phyloP scores from a whole-genome alignment of 2,888 invertebrate species.

The Ormia ochracea region DNA sequence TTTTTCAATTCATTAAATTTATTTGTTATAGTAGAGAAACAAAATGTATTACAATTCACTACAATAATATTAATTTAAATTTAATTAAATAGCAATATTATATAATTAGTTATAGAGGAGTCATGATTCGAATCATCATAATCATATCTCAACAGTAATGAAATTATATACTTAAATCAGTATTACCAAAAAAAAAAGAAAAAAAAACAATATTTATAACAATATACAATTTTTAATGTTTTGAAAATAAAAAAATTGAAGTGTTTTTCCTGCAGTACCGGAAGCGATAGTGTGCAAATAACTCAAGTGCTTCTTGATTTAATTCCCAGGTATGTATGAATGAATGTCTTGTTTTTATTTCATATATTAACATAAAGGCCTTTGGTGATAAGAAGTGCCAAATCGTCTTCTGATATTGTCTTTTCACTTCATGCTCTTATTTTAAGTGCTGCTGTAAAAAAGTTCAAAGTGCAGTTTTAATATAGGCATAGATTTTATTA shows the following conservation, averaged over 20 bases:
- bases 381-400: too few relatives aligned
- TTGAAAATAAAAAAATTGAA: neutral
- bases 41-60: neutral
- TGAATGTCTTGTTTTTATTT: too few relatives aligned
- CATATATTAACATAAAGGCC: too few relatives aligned
- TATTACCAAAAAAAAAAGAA: constrained; percentile 12
- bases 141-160: constrained; percentile 17
- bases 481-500: too few relatives aligned
- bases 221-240: neutral
- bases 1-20: constrained; percentile 23
- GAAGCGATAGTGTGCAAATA: too few relatives aligned
- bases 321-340: neutral
- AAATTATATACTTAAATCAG: constrained; percentile 10
- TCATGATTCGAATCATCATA: constrained; percentile 10
- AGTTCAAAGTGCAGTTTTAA: too few relatives aligned
- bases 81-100: constrained; percentile 1
- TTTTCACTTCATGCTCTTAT: too few relatives aligned
- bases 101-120: constrained; percentile 25
- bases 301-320: too few relatives aligned
- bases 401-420: too few relatives aligned
- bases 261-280: neutral
- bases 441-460: too few relatives aligned
- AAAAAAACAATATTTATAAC: neutral
- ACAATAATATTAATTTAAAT: neutral
- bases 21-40: constrained; percentile 42